A percentile compares a stretch with the other conserved stretches of the same genome.
Evolutionary conservation across 2,888 invertebrate species (phyloP).

Genomic region (Cerceris rybyensis): DNA sequence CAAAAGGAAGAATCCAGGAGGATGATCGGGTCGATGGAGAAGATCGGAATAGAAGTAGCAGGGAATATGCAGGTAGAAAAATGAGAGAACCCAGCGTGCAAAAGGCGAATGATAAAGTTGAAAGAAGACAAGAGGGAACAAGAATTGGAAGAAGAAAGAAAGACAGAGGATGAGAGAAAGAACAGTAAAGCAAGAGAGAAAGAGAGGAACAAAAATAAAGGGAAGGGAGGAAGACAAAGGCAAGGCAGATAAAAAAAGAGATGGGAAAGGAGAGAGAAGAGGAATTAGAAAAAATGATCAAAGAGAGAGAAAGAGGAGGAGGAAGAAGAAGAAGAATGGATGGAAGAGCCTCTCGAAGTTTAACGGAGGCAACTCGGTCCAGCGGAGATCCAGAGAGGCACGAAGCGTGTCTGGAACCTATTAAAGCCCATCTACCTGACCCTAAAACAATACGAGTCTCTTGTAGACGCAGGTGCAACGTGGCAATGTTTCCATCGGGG

Average conservation of each 20-base stretch:
- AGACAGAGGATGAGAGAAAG: not conserved
- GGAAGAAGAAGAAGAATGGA: constrained; percentile 12
- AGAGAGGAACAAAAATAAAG: not conserved
- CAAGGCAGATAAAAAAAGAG: not conserved
- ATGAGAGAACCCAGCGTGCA: not conserved
- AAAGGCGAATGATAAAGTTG: not conserved
- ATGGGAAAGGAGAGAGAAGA: not conserved
- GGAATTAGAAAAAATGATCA: not conserved
- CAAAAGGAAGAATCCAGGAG: not conserved
- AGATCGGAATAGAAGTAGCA: not conserved
- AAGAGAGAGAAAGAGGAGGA: not conserved
- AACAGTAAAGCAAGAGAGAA: not conserved
- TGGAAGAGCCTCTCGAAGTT: constrained; percentile 25
- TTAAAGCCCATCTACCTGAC: constrained; percentile 63
- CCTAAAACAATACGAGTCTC: constrained; percentile 65
- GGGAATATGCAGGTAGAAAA: not conserved
- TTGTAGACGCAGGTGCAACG: constrained; percentile 56
- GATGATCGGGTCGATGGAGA: not conserved
- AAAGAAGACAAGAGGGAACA: not conserved
- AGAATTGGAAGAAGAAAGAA: not conserved
- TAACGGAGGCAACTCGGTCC: constrained; percentile 63
- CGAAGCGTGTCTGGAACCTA: constrained; percentile 67
- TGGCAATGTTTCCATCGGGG: constrained; percentile 13
- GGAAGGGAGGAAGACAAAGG: not conserved
- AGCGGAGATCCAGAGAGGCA: constrained; percentile 60